Evolutionary conservation across 2,888 invertebrate species (phyloP).

Genomic region (Protophormia terraenovae): DNA sequence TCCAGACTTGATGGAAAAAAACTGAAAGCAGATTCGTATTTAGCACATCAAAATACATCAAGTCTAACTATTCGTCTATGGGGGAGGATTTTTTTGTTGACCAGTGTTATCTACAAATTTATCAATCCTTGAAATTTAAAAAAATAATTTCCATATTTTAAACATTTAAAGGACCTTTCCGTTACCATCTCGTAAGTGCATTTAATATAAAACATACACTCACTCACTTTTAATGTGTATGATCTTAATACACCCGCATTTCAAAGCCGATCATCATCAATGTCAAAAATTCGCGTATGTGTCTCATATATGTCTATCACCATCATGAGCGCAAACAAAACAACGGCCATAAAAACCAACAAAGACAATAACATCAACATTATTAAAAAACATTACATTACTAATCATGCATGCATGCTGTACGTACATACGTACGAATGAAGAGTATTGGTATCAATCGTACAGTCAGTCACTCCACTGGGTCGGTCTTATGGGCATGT

Average conservation of each 20-base stretch:
- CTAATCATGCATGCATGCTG: slow-evolving; percentile 19
- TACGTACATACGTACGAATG: neutral
- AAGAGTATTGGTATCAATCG: slow-evolving; percentile 23
- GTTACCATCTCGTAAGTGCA: neutral
- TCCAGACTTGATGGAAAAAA: too few species aligned
- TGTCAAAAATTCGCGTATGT: slow-evolving; percentile 62
- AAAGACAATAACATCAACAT: neutral
- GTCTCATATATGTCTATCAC: slow-evolving; percentile 60
- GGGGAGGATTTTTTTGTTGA: too few species aligned
- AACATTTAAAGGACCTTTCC: neutral
- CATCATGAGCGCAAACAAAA: slow-evolving; percentile 16
- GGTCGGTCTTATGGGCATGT: slow-evolving; percentile 14
- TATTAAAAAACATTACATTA: neutral
- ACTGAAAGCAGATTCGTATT: too few species aligned
- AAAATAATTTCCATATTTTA: neutral
- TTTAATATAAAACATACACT: neutral
- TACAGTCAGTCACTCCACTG: slow-evolving; percentile 24
- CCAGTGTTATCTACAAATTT: too few species aligned
- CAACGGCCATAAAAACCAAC: neutral
- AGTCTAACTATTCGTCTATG: too few species aligned
- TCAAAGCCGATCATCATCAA: slow-evolving; percentile 68
- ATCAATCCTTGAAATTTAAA: neutral
- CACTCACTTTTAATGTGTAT: slow-evolving; percentile 16
- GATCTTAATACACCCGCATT: slow-evolving; percentile 66
- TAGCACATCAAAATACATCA: too few species aligned